phyloP scores from a whole-genome alignment of 2,888 invertebrate species.

The Cephalotes varians region DNA sequence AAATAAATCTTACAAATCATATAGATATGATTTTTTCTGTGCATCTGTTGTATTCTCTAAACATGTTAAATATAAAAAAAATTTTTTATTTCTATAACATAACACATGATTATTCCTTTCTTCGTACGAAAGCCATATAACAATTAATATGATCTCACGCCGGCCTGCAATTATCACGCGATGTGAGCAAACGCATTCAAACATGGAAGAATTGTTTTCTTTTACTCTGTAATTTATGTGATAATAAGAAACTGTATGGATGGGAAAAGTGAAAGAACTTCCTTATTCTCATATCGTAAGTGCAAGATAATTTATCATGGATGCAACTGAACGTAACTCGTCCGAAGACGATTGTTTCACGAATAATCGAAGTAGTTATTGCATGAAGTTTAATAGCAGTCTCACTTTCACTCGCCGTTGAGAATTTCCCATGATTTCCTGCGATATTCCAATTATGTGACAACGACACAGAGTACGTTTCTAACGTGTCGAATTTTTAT shows the following conservation, averaged over 20 bases:
- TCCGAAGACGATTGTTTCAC: constrained; percentile 23
- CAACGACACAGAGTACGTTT: neutral
- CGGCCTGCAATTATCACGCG: constrained; percentile 12
- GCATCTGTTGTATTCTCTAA: neutral
- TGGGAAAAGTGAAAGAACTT: constrained; percentile 72
- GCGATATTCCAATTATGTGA: constrained; percentile 19
- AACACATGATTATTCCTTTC: neutral
- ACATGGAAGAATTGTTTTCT: constrained; percentile 29
- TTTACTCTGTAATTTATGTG: constrained; percentile 22
- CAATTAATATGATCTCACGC: constrained; percentile 21
- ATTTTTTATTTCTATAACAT: neutral
- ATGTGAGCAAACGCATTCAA: constrained; percentile 7
- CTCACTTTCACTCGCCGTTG: constrained; percentile 31
- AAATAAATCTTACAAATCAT: neutral
- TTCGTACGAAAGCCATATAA: neutral
- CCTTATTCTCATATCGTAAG: constrained; percentile 53
- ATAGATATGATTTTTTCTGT: neutral
- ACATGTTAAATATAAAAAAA: neutral
- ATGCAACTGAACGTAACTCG: neutral
- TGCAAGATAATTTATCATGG: constrained; percentile 57
- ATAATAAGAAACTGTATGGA: constrained; percentile 34
- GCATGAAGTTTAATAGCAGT: neutral
- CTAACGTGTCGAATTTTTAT: neutral
- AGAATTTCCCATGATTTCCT: neutral
- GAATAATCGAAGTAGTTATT: constrained; percentile 4